Base-by-base conservation (phyloP, 2,113 vertebrate genomes). In the Ameiurus melas region DNA sequence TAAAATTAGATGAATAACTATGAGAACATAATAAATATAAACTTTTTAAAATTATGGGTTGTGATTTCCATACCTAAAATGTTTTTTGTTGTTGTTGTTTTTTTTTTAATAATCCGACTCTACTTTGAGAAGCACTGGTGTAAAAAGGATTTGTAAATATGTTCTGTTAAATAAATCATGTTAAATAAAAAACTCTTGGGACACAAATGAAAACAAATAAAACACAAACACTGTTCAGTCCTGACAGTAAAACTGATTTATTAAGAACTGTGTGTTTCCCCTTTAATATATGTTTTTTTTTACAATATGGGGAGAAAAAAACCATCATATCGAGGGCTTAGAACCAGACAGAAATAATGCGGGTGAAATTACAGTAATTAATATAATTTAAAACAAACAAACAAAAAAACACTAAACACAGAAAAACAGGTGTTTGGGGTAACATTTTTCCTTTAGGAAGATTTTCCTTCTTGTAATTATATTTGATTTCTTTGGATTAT, bases 171-270 rank as follows among this genome's bases (percentile, higher is more conserved):
- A 36, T 33, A 71, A 71, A 71, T 36, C 30, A 19, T 9, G 20
- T 39, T 22, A 10, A 43, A 4, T 47, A 77, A 53, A 78, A 79
- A 5, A n/a, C 6, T 2, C 43, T 14, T 7, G 53, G 25, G 13
- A 36, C 36, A 36, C 36, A 36, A 36, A 36, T 36, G 36, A 36
- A 36, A 36, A 36, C 16, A 57, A 80, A 55, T 30, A 55, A 80
- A 30, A 39, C 71, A 55, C 51, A 55, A 1, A 55, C n/a, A 3
- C 51, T 1, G 12, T 16, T 80, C 47, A 78, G 2, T 78, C 6
- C 77, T 80, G 51, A 55, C 77, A 80, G 7, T 57, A 55, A 57
- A 80, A 80, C 6, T 57, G 77, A 55, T 80, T 80, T 80, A 80
- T 80, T 80, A 55, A 55, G 27, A 80, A 80, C 6, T 55, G 25